Evolutionary conservation across 2,888 invertebrate genomes (phyloP).

Genomic region (Quadriops clusia): DNA sequence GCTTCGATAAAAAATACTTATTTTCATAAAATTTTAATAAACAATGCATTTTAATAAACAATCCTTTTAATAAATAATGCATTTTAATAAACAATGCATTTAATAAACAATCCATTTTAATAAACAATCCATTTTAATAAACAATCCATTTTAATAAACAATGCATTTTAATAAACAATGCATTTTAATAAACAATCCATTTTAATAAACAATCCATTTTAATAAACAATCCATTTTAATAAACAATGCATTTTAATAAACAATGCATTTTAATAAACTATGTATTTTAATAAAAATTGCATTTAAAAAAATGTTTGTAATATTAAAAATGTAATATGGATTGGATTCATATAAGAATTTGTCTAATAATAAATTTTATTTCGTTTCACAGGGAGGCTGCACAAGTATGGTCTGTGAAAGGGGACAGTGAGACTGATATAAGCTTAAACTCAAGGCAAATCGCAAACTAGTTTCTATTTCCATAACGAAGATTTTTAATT

Average conservation of each 20-base stretch:
- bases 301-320: too few species aligned
- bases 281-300: too few species aligned
- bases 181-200: too few species aligned
- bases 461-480: background rate
- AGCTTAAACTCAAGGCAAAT: constrained; percentile 2
- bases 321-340: too few species aligned
- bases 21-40: constrained; percentile 1
- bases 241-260: too few species aligned
- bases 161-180: too few species aligned
- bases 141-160: too few species aligned
- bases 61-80: constrained; percentile 1
- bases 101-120: background rate
- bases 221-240: too few species aligned
- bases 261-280: too few species aligned
- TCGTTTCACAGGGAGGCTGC: constrained; percentile 19
- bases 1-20: constrained; percentile 8
- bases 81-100: background rate
- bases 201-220: too few species aligned
- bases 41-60: constrained; percentile 2
- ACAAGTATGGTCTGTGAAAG: constrained; percentile 16
- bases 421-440: constrained; percentile 11
- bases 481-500: too few species aligned
- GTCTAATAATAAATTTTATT: constrained; percentile 3
- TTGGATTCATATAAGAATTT: background rate
- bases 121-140: background rate